Base-by-base conservation (phyloP, 1,140 invertebrate genomes). In the Phymastichus coffea region DNA sequence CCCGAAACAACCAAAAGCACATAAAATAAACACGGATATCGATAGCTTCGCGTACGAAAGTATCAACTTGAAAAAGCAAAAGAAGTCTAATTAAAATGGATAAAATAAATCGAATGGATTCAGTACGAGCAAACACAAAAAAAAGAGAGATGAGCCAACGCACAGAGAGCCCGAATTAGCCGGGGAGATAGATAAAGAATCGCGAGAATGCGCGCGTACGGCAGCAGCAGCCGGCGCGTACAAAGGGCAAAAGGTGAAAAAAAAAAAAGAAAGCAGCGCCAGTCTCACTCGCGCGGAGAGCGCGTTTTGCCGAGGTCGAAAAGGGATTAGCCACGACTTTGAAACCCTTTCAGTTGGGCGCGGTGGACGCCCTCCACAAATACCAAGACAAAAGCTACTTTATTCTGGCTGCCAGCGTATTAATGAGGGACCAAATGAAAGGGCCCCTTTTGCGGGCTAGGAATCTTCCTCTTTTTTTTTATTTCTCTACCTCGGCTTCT, bases 311-410 rank as follows among this genome's bases (percentile, higher is more conserved):
- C 20, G 35, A 20, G 37, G 47, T 30, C 46, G 28, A 19, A 57
- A 52, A 62, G 25, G 46, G 40, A 62, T 57, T 62, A 62, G 22
- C 60, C 23, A 19, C 38, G 47, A 62, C 38, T 62, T 62, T 62
- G 60, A 57, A 57, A 47, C 47, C 40, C 48, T 44, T 33, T 44
- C 23, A 52, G 26, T 51, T 49, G 4, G 33, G 19, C 8, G 19
- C 14, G 23, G 14, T 10, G 2, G 12, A 17, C 4, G 15, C 37
- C 17, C 20, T 61, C 26, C 25, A 51, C 52, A 62, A 57, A 63
- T 53, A 63, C 28, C 25, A 40, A 48, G 33, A 63, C 54, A 57
- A 62, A 63, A 53, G 48, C 61, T 58, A 58, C 23, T 57, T 63
- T 57, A 57, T 63, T 35, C 48, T 41, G 17, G 10, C 41, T 30